Conservation (phyloP, 2,888 invertebrate genomes). For the Callosobruchus maculatus region DNA sequence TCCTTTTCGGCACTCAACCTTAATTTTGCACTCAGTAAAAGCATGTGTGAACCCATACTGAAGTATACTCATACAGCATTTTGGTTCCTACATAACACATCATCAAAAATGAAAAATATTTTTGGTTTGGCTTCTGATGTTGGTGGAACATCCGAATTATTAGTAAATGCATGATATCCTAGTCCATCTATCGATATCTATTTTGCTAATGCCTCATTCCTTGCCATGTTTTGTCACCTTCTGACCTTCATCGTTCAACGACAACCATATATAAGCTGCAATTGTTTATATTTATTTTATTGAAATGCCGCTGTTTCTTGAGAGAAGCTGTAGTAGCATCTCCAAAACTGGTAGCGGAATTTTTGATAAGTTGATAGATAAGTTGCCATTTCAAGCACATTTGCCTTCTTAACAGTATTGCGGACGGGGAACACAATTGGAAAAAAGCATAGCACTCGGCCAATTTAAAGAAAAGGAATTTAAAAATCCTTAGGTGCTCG, state of each 20-base stretch:
- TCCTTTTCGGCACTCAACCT: conserved; percentile 39
- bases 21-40: conserved; percentile 41
- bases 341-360: not conserved
- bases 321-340: not conserved
- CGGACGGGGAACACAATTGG: not conserved
- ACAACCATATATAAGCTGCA: not conserved
- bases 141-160: conserved; percentile 5
- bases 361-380: conserved; percentile 6
- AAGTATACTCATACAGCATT: conserved; percentile 15
- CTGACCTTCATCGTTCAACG: not conserved
- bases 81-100: conserved; percentile 11
- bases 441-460: not conserved
- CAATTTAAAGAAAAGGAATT: no score
- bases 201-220: not conserved
- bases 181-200: not conserved
- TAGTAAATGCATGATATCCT: not conserved
- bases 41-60: conserved; percentile 36
- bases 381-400: conserved; percentile 10
- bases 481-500: no score
- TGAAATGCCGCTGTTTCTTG: not conserved
- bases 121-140: conserved; percentile 12
- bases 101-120: conserved; percentile 13
- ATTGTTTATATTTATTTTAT: not conserved
- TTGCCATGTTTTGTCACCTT: not conserved
- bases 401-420: conserved; percentile 6